phyloP scores from a whole-genome alignment of 2,113 vertebrate species.

The Desmodus rotundus region DNA sequence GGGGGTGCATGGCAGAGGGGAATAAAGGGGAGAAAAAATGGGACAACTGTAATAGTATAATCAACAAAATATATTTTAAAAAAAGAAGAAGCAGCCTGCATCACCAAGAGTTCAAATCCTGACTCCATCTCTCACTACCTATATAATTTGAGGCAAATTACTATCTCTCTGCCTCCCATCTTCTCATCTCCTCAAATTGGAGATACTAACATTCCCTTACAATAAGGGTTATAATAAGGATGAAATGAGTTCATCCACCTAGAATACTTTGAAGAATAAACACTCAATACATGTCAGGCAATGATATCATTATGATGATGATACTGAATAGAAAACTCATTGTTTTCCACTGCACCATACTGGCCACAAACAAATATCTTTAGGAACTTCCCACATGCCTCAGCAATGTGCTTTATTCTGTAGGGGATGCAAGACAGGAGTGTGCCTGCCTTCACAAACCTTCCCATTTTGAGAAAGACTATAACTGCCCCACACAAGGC shows the following conservation, averaged over 20 bases:
- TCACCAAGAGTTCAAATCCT: background rate
- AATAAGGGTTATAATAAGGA: background rate
- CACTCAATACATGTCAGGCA: background rate
- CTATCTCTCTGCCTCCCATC: background rate
- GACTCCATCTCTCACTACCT: background rate
- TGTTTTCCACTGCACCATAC: background rate
- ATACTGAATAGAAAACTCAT: fast-evolving
- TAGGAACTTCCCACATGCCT: background rate
- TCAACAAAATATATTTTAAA: too few species aligned
- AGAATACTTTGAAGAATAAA: background rate
- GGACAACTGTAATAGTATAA: too few species aligned
- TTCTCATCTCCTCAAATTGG: background rate
- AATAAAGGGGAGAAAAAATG: too few species aligned
- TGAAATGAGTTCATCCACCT: background rate
- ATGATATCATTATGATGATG: background rate
- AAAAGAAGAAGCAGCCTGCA: too few species aligned
- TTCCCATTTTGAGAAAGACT: background rate
- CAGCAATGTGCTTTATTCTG: background rate
- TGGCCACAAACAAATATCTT: too few species aligned
- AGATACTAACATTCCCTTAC: background rate
- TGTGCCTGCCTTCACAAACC: background rate
- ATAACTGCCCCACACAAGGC: background rate
- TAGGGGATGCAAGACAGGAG: fast-evolving
- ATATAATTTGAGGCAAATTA: background rate
- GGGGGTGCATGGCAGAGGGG: too few species aligned